Percentiles rank a stretch among this genome's conserved stretches.
These are phyloP conservation scores for Caenorhabditis imperialis DNA, from an alignment of 2,888 invertebrate genomes.

Conservation along the genomic window DNA sequence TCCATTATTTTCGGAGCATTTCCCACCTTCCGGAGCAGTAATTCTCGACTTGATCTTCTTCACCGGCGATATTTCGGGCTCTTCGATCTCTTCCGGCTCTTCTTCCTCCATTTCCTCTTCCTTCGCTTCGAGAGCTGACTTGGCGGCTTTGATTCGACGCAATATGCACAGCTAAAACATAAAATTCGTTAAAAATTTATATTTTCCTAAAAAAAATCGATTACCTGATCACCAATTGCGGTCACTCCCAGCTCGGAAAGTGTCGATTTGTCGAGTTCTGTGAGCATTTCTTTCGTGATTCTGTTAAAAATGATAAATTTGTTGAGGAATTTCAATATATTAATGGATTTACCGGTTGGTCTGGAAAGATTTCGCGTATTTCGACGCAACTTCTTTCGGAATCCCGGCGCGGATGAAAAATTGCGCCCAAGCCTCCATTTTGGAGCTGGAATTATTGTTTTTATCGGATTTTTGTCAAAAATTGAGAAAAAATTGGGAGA, in stretches of 20 bases:
- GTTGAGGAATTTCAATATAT: neutral
- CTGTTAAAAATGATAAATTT: constrained; percentile 31
- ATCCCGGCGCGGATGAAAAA: constrained; percentile 64
- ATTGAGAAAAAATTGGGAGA: neutral
- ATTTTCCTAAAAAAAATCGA: neutral
- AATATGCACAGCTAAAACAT: constrained; percentile 48
- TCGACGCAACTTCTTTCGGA: constrained; percentile 54
- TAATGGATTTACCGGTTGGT: constrained; percentile 43
- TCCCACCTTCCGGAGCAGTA: constrained; percentile 21
- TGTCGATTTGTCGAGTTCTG: constrained; percentile 66
- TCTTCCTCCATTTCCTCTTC: constrained; percentile 15
- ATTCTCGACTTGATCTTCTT: constrained; percentile 14
- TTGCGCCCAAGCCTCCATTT: constrained; percentile 54
- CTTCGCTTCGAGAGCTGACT: constrained; percentile 14
- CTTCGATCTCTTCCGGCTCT: neutral
- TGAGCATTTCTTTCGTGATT: constrained; percentile 64
- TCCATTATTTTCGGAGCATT: neutral
- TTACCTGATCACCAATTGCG: constrained; percentile 69
- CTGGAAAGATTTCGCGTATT: constrained; percentile 51
- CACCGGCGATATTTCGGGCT: too few species aligned
- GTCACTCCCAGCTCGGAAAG: constrained; percentile 64
- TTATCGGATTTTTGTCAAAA: too few species aligned
- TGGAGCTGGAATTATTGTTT: neutral
- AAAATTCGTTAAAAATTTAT: neutral
- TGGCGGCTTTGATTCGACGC: constrained; percentile 41